Percentiles rank a stretch among this genome's conserved stretches.
These are phyloP conservation scores for Macrotis lagotis DNA, from an alignment of 2,113 vertebrate genomes.

Conservation along the genomic window DNA sequence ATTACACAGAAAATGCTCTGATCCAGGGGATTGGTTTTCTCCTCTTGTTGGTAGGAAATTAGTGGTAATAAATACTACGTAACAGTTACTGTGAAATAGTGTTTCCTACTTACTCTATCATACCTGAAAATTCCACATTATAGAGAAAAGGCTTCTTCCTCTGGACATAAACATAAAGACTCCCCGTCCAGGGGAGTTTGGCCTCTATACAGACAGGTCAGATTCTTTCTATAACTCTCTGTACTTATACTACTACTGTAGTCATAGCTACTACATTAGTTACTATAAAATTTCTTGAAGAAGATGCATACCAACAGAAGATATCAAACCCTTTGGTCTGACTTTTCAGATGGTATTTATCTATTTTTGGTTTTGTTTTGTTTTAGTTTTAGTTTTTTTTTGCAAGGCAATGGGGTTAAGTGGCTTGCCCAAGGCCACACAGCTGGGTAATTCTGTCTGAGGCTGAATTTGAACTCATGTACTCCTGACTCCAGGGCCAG, in stretches of 20 bases:
- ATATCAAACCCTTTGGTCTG: not conserved
- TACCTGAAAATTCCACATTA: not conserved
- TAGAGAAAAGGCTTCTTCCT: not conserved
- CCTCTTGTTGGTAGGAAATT: not conserved
- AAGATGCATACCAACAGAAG: not conserved
- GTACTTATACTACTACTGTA: not conserved
- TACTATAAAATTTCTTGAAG: not conserved
- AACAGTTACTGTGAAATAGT: not conserved
- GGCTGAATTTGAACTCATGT: too few species aligned
- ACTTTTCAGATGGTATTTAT: not conserved
- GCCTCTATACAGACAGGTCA: not conserved
- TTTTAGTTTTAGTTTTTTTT: too few species aligned
- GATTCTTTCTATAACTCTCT: not conserved
- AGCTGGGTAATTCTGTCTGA: too few species aligned
- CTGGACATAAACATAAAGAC: not conserved
- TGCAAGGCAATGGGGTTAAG: too few species aligned
- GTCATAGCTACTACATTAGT: not conserved
- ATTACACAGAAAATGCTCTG: not conserved
- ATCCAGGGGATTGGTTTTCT: not conserved
- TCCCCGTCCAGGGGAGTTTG: not conserved
- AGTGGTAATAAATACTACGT: not conserved
- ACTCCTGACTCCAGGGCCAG: too few species aligned
- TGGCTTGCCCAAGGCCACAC: too few species aligned
- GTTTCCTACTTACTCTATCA: not conserved
- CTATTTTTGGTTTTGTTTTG: too few species aligned